Percentiles rank a stretch among this genome's conserved stretches.
Evolutionary conservation across 2,797 vertebrate genomes (phyloP).

Genomic region (Dryobates pubescens): DNA sequence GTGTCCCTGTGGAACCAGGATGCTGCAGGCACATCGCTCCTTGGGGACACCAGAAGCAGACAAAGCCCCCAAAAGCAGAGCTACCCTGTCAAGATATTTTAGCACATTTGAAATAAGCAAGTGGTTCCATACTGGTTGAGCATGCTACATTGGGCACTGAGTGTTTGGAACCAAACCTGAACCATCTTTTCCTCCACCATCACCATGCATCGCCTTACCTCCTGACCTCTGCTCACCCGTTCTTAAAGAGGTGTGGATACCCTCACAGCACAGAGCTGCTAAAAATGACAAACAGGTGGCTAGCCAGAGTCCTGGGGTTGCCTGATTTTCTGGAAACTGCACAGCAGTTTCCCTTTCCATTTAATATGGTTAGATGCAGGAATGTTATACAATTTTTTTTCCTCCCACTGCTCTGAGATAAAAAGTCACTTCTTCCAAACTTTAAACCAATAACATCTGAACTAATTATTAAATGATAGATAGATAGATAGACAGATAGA

Average conservation of each 20-base stretch:
- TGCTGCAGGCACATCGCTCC: background rate
- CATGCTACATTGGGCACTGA: rapidly evolving
- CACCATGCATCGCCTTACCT: background rate
- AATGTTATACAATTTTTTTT: background rate
- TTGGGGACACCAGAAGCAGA: background rate
- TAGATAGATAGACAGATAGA: no score
- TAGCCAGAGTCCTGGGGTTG: background rate
- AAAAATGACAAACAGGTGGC: background rate
- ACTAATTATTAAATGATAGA: no score
- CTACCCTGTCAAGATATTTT: background rate
- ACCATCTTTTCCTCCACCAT: background rate
- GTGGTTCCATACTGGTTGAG: background rate
- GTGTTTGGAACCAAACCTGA: background rate
- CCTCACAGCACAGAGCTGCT: background rate
- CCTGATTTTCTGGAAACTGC: background rate
- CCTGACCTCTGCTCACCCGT: background rate
- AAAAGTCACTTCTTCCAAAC: background rate
- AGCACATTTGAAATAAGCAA: background rate
- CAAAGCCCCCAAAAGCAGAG: background rate
- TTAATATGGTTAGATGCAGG: background rate
- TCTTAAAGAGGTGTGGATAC: background rate
- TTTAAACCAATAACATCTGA: background rate
- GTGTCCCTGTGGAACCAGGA: rapidly evolving
- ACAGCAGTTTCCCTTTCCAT: background rate
- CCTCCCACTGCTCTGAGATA: background rate